phyloP scores from a whole-genome alignment of 2,797 vertebrate genomes.

The Neosilurus mollespiculum region DNA sequence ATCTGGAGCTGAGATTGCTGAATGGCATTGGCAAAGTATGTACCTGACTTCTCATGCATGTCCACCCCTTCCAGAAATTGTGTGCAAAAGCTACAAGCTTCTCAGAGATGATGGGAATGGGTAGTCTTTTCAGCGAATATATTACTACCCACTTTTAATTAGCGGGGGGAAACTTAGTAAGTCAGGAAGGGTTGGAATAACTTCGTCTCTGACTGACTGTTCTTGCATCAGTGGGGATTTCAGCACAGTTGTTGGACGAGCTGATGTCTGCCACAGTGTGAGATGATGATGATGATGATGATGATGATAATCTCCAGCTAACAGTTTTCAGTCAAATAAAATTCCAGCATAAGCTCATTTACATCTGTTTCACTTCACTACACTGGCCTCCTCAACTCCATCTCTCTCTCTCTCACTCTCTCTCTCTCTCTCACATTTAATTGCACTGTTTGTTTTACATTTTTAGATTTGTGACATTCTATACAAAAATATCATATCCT shows the following conservation, averaged over 20 bases:
- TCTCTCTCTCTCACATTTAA: background rate
- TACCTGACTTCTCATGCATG: background rate
- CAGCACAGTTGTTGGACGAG: slow-evolving; percentile 37
- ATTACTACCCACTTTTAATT: slow-evolving; percentile 29
- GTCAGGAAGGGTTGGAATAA: slow-evolving; percentile 16
- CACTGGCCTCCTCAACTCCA: slow-evolving; percentile 69
- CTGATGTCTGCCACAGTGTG: slow-evolving; percentile 28
- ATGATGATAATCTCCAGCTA: background rate
- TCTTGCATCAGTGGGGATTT: slow-evolving; percentile 51
- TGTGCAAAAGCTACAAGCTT: background rate
- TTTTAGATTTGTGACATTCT: slow-evolving; percentile 55
- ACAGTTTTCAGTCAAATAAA: slow-evolving; percentile 50
- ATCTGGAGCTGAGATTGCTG: no score
- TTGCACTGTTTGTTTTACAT: background rate
- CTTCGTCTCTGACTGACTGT: slow-evolving; percentile 40
- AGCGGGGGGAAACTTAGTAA: background rate
- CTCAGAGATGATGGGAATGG: slow-evolving; percentile 3
- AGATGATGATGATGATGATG: slow-evolving; percentile 11
- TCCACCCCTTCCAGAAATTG: slow-evolving; percentile 18
- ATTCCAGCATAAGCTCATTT: slow-evolving; percentile 65
- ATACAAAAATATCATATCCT: background rate
- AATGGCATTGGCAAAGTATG: background rate
- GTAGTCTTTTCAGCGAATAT: slow-evolving; percentile 3
- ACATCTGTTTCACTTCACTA: slow-evolving; percentile 76
- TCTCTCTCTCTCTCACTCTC: slow-evolving; percentile 62